These are phyloP conservation scores for Stegodyphus dumicola DNA, from an alignment of 1,140 invertebrate genomes.

Conservation along the genomic window DNA sequence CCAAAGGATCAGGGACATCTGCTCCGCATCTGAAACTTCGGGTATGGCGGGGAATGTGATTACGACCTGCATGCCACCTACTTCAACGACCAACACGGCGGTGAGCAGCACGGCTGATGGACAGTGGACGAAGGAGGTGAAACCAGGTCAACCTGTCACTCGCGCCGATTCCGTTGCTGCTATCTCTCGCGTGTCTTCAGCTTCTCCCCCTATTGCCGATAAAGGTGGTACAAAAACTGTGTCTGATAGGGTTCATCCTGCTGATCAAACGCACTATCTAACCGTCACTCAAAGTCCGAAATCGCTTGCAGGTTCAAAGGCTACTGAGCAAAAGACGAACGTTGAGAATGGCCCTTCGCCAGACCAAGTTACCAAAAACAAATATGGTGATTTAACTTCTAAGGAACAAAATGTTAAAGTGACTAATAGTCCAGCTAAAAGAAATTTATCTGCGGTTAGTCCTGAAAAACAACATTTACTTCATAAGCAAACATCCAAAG, in stretches of 20 bases:
- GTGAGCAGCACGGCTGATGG: slow-evolving; percentile 33
- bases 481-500: background rate
- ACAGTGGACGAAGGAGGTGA: slow-evolving; percentile 34
- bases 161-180: background rate
- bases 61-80: slow-evolving; percentile 58
- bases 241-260: background rate
- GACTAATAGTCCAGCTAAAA: background rate
- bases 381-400: background rate
- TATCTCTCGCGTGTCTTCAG: background rate
- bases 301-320: background rate
- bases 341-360: background rate
- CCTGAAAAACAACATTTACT: background rate
- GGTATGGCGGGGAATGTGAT: slow-evolving; percentile 46
- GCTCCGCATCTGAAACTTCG: slow-evolving; percentile 57
- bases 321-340: background rate
- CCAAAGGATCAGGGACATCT: slow-evolving; percentile 67
- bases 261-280: background rate
- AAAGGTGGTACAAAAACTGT: slow-evolving; percentile 23
- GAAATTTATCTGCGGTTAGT: background rate
- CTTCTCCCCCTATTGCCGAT: slow-evolving; percentile 18
- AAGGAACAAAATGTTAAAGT: background rate
- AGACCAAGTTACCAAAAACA: background rate
- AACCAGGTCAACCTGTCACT: background rate
- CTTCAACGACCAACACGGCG: slow-evolving; percentile 29
- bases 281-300: background rate